phyloP scores from a whole-genome alignment of 1,140 invertebrate genomes.

The Macrotrachela quadricornifera region DNA sequence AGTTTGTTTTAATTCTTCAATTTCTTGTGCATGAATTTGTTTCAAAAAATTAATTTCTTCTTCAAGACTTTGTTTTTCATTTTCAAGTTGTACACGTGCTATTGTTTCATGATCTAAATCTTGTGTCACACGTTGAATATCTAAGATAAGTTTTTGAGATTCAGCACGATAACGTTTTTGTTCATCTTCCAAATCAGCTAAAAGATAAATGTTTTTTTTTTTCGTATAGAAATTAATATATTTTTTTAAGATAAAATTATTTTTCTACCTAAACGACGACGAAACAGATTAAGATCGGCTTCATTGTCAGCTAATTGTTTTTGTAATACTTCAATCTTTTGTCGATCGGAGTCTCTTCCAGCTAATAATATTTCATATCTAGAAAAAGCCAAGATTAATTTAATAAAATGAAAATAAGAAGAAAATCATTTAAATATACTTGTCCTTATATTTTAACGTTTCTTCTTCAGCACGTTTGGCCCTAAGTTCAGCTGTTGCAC shows the following conservation, averaged over 20 bases:
- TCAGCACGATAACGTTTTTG: conserved; percentile 27
- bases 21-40: conserved; percentile 9
- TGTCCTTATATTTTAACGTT: background rate
- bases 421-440: too few relatives aligned
- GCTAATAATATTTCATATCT: conserved; percentile 28
- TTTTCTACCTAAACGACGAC: conserved; percentile 20
- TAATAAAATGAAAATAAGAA: too few relatives aligned
- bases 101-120: conserved; percentile 11
- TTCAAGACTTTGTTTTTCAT: conserved; percentile 6
- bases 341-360: conserved; percentile 27
- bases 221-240: too few relatives aligned
- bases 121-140: conserved; percentile 26
- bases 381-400: too few relatives aligned
- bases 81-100: conserved; percentile 6
- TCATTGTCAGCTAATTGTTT: conserved; percentile 34
- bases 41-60: conserved; percentile 7
- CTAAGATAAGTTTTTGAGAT: conserved; percentile 29
- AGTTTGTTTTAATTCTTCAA: conserved; percentile 7
- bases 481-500: conserved; percentile 9
- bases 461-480: conserved; percentile 8
- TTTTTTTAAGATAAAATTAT: too few relatives aligned
- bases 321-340: conserved; percentile 30
- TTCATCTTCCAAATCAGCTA: conserved; percentile 32
- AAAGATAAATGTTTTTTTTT: too few relatives aligned
- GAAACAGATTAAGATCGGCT: conserved; percentile 33